Evolutionary conservation across 2,113 vertebrate genomes (phyloP).

Genomic region (Balaeniceps rex): DNA sequence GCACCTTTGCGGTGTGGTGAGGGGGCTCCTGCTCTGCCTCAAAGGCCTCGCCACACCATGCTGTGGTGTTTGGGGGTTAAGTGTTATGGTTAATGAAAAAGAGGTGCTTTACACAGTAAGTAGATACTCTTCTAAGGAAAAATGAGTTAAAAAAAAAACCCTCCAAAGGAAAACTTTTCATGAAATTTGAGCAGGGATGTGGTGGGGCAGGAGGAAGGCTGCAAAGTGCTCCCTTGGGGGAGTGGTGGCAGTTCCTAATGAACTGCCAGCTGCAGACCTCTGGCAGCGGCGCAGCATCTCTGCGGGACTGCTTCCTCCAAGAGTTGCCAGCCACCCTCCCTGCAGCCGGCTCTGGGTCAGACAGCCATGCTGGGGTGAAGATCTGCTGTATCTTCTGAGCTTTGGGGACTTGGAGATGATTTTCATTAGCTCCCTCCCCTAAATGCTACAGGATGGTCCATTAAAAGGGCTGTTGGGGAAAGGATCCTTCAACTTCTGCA

Average conservation of each 20-base stretch:
- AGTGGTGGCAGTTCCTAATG: background rate
- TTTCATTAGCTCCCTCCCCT: background rate
- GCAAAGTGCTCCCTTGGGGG: no score
- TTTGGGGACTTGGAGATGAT: background rate
- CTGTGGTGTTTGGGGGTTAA: background rate
- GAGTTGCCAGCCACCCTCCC: background rate
- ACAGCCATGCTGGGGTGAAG: rapidly evolving
- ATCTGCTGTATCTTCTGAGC: background rate
- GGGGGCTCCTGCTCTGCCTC: no score
- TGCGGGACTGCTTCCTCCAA: rapidly evolving
- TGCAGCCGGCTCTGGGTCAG: background rate
- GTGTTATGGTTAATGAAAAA: background rate
- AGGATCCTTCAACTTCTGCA: background rate
- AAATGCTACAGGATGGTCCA: background rate
- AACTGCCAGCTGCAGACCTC: background rate
- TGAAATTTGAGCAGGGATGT: background rate
- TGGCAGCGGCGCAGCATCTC: background rate
- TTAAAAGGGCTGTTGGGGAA: background rate
- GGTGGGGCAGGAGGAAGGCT: background rate
- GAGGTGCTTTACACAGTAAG: background rate
- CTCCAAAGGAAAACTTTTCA: background rate
- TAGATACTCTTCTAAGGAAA: background rate
- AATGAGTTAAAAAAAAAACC: background rate
- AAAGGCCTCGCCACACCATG: rapidly evolving
- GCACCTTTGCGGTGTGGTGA: background rate